phyloP scores from a whole-genome alignment of 2,113 vertebrate species.

The Laterallus jamaicensis region DNA sequence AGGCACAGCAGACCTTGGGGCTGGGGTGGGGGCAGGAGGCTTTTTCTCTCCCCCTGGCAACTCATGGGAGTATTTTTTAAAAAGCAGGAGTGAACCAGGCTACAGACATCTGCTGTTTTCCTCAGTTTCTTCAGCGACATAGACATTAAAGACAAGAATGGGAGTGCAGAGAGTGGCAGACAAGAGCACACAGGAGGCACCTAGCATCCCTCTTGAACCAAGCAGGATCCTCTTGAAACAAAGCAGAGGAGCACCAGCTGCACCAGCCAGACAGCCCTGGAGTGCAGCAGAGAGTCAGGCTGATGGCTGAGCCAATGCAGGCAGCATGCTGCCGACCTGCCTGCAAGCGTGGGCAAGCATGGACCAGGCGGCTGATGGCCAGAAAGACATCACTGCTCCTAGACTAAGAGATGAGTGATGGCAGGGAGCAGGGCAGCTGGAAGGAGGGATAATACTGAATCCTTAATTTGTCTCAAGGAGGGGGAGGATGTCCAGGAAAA shows the following conservation, averaged over 20 bases:
- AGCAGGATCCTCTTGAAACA: background rate
- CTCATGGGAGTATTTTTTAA: background rate
- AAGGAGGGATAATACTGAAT: background rate
- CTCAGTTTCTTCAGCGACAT: background rate
- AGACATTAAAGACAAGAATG: background rate
- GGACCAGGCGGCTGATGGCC: background rate
- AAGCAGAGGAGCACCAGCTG: background rate
- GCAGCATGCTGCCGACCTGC: background rate
- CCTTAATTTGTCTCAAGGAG: background rate
- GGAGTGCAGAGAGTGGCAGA: background rate
- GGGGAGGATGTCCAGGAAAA: background rate
- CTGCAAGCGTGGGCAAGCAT: rapidly evolving
- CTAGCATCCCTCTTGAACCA: rapidly evolving
- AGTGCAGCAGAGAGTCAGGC: background rate
- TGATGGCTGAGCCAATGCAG: background rate
- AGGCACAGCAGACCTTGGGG: background rate
- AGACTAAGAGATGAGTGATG: background rate
- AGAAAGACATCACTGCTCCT: background rate
- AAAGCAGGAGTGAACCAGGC: background rate
- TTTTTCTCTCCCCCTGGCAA: background rate
- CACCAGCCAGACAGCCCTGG: background rate
- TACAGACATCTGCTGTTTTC: background rate
- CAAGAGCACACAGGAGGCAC: background rate
- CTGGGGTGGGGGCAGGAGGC: background rate
- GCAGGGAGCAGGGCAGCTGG: background rate